These are phyloP conservation scores for Falco cherrug DNA, from an alignment of 2,797 vertebrate species.

Conservation along the genomic window DNA sequence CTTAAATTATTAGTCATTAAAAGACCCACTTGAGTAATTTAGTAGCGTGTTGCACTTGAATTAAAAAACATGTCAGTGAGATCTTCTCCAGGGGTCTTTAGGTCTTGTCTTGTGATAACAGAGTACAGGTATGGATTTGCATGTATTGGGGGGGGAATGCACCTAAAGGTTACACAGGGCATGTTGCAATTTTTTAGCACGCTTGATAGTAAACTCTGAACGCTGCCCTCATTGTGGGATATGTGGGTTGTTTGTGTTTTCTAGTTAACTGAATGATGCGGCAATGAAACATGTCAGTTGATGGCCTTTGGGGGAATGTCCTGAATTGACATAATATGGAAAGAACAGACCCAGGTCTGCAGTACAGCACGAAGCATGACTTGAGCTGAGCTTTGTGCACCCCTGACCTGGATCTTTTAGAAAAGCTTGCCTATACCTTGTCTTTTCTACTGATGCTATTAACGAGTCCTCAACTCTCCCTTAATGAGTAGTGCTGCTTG, in stretches of 20 bases:
- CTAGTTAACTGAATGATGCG: constrained; percentile 16
- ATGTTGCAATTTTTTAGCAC: not conserved
- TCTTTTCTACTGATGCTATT: not conserved
- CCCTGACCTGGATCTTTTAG: not conserved
- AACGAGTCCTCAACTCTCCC: not conserved
- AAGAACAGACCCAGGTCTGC: not conserved
- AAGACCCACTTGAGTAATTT: not conserved
- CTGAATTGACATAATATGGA: constrained; percentile 5
- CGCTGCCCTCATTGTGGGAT: not conserved
- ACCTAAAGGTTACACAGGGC: not conserved
- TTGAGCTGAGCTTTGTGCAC: not conserved
- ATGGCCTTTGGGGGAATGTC: constrained; percentile 19
- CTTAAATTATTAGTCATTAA: not conserved
- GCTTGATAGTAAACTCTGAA: not conserved
- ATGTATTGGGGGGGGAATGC: not conserved
- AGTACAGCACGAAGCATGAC: not conserved
- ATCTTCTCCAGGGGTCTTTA: not conserved
- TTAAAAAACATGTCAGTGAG: not conserved
- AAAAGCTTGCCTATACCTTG: not conserved
- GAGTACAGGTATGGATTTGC: not conserved
- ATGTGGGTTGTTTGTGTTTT: constrained; percentile 1
- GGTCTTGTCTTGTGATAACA: not conserved
- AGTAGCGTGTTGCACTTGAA: not conserved
- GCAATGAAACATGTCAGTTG: not conserved
- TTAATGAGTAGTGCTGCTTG: not conserved